A percentile compares a stretch with the other conserved stretches of the same genome.
These are phyloP conservation scores for Trichopoda pennipes DNA, from an alignment of 2,888 invertebrate species.

Conservation along the genomic window DNA sequence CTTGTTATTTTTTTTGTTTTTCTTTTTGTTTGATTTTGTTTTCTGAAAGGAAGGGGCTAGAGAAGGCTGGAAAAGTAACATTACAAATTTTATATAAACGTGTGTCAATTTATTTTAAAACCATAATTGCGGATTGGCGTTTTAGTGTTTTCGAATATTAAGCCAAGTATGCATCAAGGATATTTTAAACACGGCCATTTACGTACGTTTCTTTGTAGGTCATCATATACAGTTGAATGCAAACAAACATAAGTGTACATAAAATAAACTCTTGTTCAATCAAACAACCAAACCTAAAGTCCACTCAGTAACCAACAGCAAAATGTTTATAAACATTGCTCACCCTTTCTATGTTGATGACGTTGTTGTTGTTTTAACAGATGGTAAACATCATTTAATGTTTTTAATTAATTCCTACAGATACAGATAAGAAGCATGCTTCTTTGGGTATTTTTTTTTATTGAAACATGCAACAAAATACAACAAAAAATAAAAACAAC, in stretches of 20 bases:
- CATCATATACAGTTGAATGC: constrained; percentile 1
- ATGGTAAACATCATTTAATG: constrained; percentile 64
- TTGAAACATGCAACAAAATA: constrained; percentile 64
- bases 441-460: constrained; percentile 37
- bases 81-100: constrained; percentile 17
- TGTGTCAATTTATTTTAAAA: constrained; percentile 44
- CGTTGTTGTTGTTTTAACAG: constrained; percentile 37
- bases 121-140: background rate
- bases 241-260: background rate
- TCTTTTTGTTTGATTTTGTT: no score
- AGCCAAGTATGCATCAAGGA: constrained; percentile 11
- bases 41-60: background rate
- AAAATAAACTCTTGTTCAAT: constrained; percentile 10
- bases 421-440: constrained; percentile 64
- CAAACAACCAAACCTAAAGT: constrained; percentile 15
- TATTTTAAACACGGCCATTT: constrained; percentile 24
- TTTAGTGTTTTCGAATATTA: background rate
- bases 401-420: constrained; percentile 66
- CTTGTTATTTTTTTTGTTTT: no score
- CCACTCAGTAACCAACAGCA: constrained; percentile 35
- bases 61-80: constrained; percentile 30
- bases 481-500: constrained; percentile 15
- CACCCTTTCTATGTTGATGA: constrained; percentile 25
- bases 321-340: constrained; percentile 38
- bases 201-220: constrained; percentile 50